These are phyloP conservation scores for Amblyopsis rosae DNA, from an alignment of 2,113 vertebrate species.

Conservation along the genomic window DNA sequence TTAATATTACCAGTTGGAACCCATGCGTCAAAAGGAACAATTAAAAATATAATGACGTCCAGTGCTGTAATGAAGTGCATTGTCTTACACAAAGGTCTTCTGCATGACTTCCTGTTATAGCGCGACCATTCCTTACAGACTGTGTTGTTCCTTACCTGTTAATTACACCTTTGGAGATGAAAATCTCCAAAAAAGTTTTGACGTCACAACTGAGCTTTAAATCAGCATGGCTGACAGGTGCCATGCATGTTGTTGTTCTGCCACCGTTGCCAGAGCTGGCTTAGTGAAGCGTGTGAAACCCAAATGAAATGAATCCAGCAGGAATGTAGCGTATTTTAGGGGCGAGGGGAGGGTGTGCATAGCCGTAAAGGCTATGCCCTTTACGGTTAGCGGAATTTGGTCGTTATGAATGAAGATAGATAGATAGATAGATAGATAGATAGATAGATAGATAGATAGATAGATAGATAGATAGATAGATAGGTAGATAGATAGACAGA, in stretches of 20 bases:
- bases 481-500: constrained; percentile 19
- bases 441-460: constrained; percentile 2
- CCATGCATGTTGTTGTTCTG: constrained; percentile 28
- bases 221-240: constrained; percentile 13
- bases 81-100: constrained; percentile 34
- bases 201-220: neutral
- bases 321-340: constrained; percentile 44
- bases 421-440: neutral
- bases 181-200: neutral
- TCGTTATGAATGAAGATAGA: constrained; percentile 47
- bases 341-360: constrained; percentile 25
- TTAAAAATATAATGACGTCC: constrained; percentile 40
- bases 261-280: constrained; percentile 21
- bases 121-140: constrained; percentile 16
- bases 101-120: constrained; percentile 20
- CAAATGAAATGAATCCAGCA: constrained; percentile 48
- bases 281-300: constrained; percentile 35
- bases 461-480: neutral
- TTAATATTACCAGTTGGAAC: constrained; percentile 57
- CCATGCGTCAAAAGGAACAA: constrained; percentile 48
- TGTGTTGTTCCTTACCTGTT: constrained; percentile 1
- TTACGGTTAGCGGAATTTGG: constrained; percentile 46
- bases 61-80: constrained; percentile 47
- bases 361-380: constrained; percentile 58
- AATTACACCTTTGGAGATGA: neutral